Evolutionary conservation across 2,888 invertebrate species (phyloP).

Genomic region (Metallyticus violacea): DNA sequence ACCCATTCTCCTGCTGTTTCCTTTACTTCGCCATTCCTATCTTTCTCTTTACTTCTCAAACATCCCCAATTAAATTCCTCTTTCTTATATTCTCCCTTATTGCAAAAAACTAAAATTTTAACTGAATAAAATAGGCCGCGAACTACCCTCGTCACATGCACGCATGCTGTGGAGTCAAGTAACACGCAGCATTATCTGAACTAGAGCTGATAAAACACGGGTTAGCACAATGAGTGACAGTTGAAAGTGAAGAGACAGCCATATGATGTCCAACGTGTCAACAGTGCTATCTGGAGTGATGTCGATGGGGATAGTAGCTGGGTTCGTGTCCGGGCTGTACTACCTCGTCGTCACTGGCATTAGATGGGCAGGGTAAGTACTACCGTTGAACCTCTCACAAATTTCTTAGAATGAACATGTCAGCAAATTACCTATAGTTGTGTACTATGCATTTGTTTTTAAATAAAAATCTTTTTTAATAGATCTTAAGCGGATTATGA

Average conservation of each 20-base stretch:
- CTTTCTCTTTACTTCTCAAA: too few species aligned
- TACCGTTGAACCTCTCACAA: neutral
- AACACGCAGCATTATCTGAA: neutral
- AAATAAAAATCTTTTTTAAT: too few species aligned
- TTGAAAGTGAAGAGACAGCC: neutral
- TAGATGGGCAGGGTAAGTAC: conserved; percentile 54
- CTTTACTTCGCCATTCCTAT: too few species aligned
- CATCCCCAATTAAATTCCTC: too few species aligned
- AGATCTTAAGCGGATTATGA: too few species aligned
- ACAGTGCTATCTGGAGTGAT: conserved; percentile 46
- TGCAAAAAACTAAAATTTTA: too few species aligned
- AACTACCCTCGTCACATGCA: neutral
- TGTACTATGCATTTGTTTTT: too few species aligned
- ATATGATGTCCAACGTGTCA: conserved; percentile 20
- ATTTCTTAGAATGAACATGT: too few species aligned
- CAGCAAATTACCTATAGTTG: too few species aligned
- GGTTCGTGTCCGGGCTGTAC: conserved; percentile 66
- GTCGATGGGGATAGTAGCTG: conserved; percentile 64
- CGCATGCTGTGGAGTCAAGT: neutral
- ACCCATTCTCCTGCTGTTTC: too few species aligned
- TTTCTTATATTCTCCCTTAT: too few species aligned
- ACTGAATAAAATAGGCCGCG: too few species aligned
- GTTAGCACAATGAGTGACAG: neutral
- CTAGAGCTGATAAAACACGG: neutral
- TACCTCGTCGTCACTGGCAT: conserved; percentile 59